Conservation (phyloP, 2,113 vertebrate species). For the Micromys minutus region DNA sequence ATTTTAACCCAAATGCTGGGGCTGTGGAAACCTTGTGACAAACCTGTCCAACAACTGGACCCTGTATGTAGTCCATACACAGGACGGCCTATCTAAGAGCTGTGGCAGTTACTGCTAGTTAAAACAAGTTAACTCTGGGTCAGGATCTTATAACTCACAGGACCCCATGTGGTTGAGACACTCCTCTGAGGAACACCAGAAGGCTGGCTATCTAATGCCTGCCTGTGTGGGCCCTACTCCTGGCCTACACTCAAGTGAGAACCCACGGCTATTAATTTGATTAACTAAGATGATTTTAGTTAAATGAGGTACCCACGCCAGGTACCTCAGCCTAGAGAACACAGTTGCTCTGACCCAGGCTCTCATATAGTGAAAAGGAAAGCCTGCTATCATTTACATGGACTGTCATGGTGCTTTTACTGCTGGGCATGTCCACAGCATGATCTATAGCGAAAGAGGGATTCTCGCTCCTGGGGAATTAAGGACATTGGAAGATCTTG, state of each 20-base stretch:
- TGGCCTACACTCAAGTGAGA: background rate
- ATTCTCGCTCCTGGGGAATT: background rate
- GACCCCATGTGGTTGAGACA: background rate
- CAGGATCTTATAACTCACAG: background rate
- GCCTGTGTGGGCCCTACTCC: background rate
- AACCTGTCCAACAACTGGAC: background rate
- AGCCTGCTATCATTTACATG: background rate
- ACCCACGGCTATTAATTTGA: background rate
- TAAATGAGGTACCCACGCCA: no score
- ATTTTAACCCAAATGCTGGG: background rate
- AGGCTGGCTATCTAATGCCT: background rate
- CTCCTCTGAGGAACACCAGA: background rate
- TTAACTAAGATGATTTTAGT: background rate
- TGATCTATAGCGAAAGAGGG: background rate
- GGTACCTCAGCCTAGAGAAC: background rate
- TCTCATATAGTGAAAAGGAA: background rate
- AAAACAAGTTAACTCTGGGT: background rate
- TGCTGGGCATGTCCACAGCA: background rate
- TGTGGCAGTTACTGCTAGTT: background rate
- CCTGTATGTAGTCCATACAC: background rate
- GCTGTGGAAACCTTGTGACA: background rate
- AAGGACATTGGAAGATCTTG: background rate
- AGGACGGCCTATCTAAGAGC: background rate
- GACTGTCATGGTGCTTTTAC: background rate
- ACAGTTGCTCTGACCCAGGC: no score